Base-by-base conservation (phyloP, 2,797 vertebrate genomes). In the Semaprochilodus insignis region DNA sequence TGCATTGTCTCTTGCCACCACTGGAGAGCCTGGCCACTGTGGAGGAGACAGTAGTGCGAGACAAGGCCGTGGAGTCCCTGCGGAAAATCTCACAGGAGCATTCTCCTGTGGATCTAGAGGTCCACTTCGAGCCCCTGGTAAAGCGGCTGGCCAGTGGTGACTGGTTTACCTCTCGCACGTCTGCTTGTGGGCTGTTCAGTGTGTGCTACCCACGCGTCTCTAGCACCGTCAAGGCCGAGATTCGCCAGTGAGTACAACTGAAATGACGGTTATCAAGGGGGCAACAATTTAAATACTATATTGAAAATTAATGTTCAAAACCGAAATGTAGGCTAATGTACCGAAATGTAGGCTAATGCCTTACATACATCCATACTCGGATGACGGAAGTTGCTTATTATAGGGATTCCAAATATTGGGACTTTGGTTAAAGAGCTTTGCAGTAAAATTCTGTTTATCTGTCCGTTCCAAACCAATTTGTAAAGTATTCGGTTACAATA, bases 81-180 rank as follows among this genome's bases (percentile, higher is more conserved):
- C 91, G 96, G 8, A 96, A 96, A 88, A 96, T 96, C 89, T 96
- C 96, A 74, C 95, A 96, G 89, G 96, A 96, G 89, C 96, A 96
- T 88, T 96, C 95, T 75, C 95, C 96, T 52, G 95, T 95, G 81
- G 96, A 96, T 91, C 92, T 96, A 85, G 96, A 96, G 89, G 96
- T 96, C 82, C 96, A 96, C 83, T 96, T 96, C 88, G 96, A 96
- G 88, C 96, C 96, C 44, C 88, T 96, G 91, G 95, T 96, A 72
- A 96, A 96, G 88, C 92, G 96, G 1, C 88, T 96, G 88, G 95
- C 96, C 81, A 96, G 96, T 51, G 96, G 96, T 66, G 96, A 97
- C 92, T 97, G 96, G 96, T 97, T 97, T 91, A 97, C 96, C 65
- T 97, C 96, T 78, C 95, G 96, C 74, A 97, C 96, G 44, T 97